phyloP scores from a whole-genome alignment of 2,888 invertebrate species.

The Keiferia lycopersicella region DNA sequence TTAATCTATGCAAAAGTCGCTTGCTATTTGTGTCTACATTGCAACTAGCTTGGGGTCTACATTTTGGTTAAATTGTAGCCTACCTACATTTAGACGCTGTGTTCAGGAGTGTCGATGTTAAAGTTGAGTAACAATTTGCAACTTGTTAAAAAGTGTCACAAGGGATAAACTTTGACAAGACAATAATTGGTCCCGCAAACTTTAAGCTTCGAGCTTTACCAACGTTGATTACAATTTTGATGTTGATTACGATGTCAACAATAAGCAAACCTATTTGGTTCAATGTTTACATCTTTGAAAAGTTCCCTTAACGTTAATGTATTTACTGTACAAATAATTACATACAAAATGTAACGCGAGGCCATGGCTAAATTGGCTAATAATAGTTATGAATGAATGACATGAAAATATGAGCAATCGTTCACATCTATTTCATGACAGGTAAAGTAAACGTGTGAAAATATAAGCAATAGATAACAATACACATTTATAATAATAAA shows the following conservation, averaged over 20 bases:
- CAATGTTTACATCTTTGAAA: not conserved
- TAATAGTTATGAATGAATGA: conserved; percentile 1
- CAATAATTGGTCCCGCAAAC: conserved; percentile 7
- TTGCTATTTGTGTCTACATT: conserved; percentile 34
- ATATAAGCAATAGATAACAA: conserved; percentile 47
- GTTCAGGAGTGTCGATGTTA: not conserved
- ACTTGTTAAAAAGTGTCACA: conserved; percentile 4
- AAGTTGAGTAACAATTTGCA: not conserved
- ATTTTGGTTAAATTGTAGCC: conserved; percentile 1
- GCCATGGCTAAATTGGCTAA: conserved; percentile 25
- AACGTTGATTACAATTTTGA: conserved; percentile 7
- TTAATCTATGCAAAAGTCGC: conserved; percentile 1
- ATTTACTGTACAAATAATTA: not conserved
- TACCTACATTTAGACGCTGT: not conserved
- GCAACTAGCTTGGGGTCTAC: conserved; percentile 32
- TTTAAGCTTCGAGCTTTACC: conserved; percentile 6
- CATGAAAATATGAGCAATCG: conserved; percentile 42
- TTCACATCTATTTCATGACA: conserved; percentile 44
- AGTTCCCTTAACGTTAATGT: not conserved
- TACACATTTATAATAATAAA: conserved; percentile 44
- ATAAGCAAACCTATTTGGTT: not conserved
- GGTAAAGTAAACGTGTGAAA: conserved; percentile 43
- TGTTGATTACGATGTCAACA: not conserved
- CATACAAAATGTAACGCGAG: conserved; percentile 14
- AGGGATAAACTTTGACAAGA: conserved; percentile 7